phyloP scores from a whole-genome alignment of 30 jellyfish, hydroid and myxozoan genomes.

The Haliclystus octoradiatus region DNA sequence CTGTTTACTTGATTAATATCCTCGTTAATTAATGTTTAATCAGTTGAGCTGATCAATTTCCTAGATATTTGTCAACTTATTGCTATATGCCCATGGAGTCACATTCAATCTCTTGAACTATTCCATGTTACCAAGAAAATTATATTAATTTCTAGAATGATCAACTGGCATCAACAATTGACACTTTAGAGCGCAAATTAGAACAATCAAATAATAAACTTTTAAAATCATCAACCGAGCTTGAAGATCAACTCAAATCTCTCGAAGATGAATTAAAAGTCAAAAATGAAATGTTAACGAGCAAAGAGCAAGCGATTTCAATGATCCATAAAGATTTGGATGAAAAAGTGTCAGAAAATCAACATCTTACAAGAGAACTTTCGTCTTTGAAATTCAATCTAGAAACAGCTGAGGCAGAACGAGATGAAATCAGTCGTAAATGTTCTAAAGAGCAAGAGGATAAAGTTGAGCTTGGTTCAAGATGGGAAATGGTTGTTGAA shows the following conservation, averaged over 20 bases:
- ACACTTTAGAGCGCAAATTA: neutral
- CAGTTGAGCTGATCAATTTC: no score
- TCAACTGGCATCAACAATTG: neutral
- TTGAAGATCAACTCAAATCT: constrained; percentile 5
- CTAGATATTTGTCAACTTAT: no score
- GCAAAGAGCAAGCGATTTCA: constrained; percentile 31
- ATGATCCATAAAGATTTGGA: constrained; percentile 37
- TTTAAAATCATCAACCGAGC: neutral
- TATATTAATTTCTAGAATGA: neutral
- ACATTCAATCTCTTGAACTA: no score
- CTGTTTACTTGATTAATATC: no score
- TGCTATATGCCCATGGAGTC: no score
- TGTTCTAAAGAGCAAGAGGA: neutral
- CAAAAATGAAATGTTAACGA: constrained; percentile 23
- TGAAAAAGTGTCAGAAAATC: constrained; percentile 17
- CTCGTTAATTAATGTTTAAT: no score
- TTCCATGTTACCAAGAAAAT: no score
- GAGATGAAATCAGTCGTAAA: neutral
- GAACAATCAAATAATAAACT: neutral
- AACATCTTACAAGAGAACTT: constrained; percentile 11
- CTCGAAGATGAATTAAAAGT: constrained; percentile 8
- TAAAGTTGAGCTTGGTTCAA: neutral
- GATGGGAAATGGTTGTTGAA: neutral
- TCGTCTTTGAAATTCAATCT: constrained; percentile 1
- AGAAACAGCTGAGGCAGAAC: neutral